These are phyloP conservation scores for Zoanthus sociatus DNA, from an alignment of 92 coral and sea anemone genomes.

Conservation along the genomic window DNA sequence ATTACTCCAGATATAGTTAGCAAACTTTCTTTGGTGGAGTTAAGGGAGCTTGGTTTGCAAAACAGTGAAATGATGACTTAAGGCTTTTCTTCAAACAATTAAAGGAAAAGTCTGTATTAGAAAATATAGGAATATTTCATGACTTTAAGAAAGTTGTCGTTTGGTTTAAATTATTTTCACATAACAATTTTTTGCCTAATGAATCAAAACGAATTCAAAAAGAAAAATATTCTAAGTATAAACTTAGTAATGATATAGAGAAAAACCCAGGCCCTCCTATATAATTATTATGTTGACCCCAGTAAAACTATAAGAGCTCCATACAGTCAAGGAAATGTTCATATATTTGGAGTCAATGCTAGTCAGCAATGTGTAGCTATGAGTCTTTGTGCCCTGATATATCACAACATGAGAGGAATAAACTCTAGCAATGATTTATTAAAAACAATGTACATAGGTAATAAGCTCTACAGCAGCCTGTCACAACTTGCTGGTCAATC, in stretches of 20 bases:
- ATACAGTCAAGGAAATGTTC: constrained; percentile 10
- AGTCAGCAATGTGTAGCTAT: constrained; percentile 9
- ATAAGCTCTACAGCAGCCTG: constrained; percentile 46
- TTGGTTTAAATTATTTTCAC: constrained; percentile 8
- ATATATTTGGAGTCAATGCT: constrained; percentile 1
- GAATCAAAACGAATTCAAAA: background rate
- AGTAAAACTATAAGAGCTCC: constrained; percentile 10
- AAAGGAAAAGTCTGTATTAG: constrained; percentile 9
- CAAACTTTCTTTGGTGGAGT: too few relatives aligned
- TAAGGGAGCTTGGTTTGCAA: too few relatives aligned
- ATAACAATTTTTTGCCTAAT: background rate
- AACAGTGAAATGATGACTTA: background rate
- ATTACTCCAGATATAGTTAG: too few relatives aligned
- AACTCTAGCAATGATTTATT: constrained; percentile 24
- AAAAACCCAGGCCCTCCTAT: constrained; percentile 9
- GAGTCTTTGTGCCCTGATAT: constrained; percentile 7
- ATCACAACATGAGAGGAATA: constrained; percentile 29
- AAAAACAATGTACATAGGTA: constrained; percentile 32
- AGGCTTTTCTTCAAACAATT: background rate
- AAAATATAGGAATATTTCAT: background rate
- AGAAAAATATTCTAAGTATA: background rate
- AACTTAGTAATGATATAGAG: background rate
- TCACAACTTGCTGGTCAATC: constrained; percentile 44
- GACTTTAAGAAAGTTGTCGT: constrained; percentile 7
- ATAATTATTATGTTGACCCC: background rate